Evolutionary conservation across 2,888 invertebrate species (phyloP).

Genomic region (Ichneumoninae sp.): DNA sequence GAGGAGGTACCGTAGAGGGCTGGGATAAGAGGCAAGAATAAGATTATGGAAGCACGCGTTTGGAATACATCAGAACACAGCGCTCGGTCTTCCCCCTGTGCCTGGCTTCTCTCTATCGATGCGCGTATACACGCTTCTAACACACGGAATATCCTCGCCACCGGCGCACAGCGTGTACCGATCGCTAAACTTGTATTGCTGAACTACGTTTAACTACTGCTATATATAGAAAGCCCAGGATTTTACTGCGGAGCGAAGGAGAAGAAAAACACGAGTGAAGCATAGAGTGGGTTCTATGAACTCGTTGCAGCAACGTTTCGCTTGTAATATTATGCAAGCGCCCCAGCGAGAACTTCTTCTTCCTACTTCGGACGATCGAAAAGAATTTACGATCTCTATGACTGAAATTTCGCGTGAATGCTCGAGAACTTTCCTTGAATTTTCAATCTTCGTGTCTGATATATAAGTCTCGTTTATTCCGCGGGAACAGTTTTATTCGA

Average conservation of each 20-base stretch:
- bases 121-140: not conserved
- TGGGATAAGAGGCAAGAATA: constrained; percentile 40
- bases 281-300: constrained; percentile 41
- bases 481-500: not conserved
- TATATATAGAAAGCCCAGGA: constrained; percentile 7
- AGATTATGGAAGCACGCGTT: constrained; percentile 47
- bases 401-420: constrained; percentile 20
- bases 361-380: constrained; percentile 5
- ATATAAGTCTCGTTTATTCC: not conserved
- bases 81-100: constrained; percentile 8
- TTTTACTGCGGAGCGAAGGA: not conserved
- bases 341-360: constrained; percentile 23
- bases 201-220: constrained; percentile 11
- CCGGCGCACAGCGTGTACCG: constrained; percentile 1
- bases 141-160: not conserved
- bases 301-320: constrained; percentile 39
- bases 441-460: constrained; percentile 18
- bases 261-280: constrained; percentile 30
- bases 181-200: constrained; percentile 27
- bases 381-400: constrained; percentile 12
- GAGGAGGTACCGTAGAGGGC: constrained; percentile 20
- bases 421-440: constrained; percentile 22
- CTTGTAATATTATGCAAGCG: constrained; percentile 35
- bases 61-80: constrained; percentile 38
- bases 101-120: constrained; percentile 26